Evolutionary conservation across 1,140 invertebrate species (phyloP), one percentile per base, ranked within the genome.

Genomic region (Acromyrmex echinatior): DNA sequence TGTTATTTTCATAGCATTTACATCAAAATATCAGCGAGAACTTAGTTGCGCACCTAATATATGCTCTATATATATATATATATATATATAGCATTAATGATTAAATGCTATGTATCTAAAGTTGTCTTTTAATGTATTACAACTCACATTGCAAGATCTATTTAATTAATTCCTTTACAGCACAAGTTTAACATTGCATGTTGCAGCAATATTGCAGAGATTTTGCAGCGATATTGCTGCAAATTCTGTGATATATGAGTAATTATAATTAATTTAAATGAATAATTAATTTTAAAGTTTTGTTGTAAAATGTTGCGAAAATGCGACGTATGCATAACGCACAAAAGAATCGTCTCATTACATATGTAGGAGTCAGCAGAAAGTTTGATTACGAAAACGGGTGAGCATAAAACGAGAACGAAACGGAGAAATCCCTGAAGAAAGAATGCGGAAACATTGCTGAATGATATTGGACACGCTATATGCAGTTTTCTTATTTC

Each of bases 361-460:
- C 66, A 21, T 82, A 45, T 7, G 18, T 16, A 25, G 2, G 71
- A 86, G 71, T 35, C 73, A 56, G 51, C 65, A 51, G 51, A 56
- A 39, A 28, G 10, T 51, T 85, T 63, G 60, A 85, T 77, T 65
- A 86, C 39, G 51, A 65, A 86, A 86, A 65, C 60, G 7, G 14
- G 6, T 4, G 0, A 10, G 51, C 49, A 58, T 25, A 1, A 25
- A 25, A 25, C 28, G 45, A 78, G 63, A 78, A 77, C 18, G 49
- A 86, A 86, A 86, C 31, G 53, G 85, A 74, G 76, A 88, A 88
- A 88, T 39, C 28, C 25, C 4, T 18, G 28, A 7, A 76, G 56
- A 66, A 88, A 74, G 84, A 86, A 88, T 76, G 85, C 85, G 86
- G 73, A 89, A 89, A 74, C 39, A 56, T 39, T 62, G 79, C 21